Percentiles rank a stretch among this genome's conserved stretches.
Conservation (phyloP, 2,888 invertebrate species). For the Drosophila paracracens region DNA sequence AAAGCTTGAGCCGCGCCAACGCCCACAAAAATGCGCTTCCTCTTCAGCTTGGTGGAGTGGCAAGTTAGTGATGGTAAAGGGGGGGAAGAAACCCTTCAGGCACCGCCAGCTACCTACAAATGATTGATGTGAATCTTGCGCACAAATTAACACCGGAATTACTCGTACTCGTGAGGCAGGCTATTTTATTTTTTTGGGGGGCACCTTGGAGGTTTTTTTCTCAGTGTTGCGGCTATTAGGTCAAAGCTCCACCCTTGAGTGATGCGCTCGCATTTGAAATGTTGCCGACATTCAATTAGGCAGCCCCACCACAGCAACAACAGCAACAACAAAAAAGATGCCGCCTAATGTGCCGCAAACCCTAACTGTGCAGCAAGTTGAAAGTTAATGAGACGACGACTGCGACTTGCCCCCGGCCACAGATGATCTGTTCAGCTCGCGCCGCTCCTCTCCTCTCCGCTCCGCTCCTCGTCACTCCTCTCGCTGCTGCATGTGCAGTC, state of each 20-base stretch:
- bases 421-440: slow-evolving; percentile 13
- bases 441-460: not conserved
- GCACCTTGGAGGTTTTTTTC: not conserved
- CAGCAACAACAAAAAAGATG: slow-evolving; percentile 31
- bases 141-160: slow-evolving; percentile 83
- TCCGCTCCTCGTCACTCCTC: not conserved
- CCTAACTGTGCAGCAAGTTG: slow-evolving; percentile 37
- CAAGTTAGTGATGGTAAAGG: not conserved
- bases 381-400: slow-evolving; percentile 75
- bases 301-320: slow-evolving; percentile 1
- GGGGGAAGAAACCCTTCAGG: slow-evolving; percentile 3
- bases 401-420: slow-evolving; percentile 52
- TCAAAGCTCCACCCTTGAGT: slow-evolving; percentile 43
- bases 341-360: slow-evolving; percentile 59
- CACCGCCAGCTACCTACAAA: slow-evolving; percentile 38
- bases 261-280: slow-evolving; percentile 72
- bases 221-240: slow-evolving; percentile 50
- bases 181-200: not conserved
- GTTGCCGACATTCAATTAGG: slow-evolving; percentile 79
- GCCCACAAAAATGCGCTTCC: slow-evolving; percentile 66
- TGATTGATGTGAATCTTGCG: slow-evolving; percentile 81
- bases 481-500: not conserved
- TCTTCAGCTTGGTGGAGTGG: slow-evolving; percentile 8
- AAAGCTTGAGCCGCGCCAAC: slow-evolving; percentile 71
- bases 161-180: slow-evolving; percentile 61